Base-by-base conservation (phyloP, 2,797 vertebrate species). In the Poecile montanus region DNA sequence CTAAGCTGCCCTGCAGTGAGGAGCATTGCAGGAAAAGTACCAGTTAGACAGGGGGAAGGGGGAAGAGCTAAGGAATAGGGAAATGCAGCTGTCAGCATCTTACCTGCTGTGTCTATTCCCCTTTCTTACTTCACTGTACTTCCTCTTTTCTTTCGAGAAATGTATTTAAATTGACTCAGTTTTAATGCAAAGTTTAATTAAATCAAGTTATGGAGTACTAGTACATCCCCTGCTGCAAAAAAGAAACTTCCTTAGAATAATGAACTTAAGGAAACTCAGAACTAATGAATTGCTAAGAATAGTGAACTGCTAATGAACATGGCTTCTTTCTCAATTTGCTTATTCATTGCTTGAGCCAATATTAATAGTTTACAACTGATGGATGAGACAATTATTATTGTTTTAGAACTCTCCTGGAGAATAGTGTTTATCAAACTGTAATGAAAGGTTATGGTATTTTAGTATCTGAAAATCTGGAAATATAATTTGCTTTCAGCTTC, bases 1-100 rank as follows among this genome's bases (percentile, higher is more conserved):
- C 85, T 91, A 95, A 95, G 36, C 54, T 93, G 72, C 85, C 93
- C 95, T 80, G 76, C 36, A 81, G 48, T 83, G 61, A 79, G 70
- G 26, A 89, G 65, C 38, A 48, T 88, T 78, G 68, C 51, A 84
- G 60, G 75, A 89, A 97, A 96, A 93, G 76, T 95, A 95, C 81
- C 47, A 71, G 40, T 30, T 61, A 58, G 60, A 80, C 21, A 75
- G 78, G 61, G 77, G 56, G 32, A 88, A 86, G 32, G 51, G 78
- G 5, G 44, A 89, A 63, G 7, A 74, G 38, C 6, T 4, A 50
- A 93, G 85, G 26, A 94, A 85, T 5, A 67, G 36, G 38, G 56
- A 92, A 91, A 75, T 16, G n/a, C 34, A 45, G 21, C 63, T 88
- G 72, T 76, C 68, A 51, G 61, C 34, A 56, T 71, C 81, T 91